A percentile compares a stretch with the other conserved stretches of the same genome.
Evolutionary conservation across 2,888 invertebrate genomes (phyloP).

Genomic region (Agriopis aurantiaria): DNA sequence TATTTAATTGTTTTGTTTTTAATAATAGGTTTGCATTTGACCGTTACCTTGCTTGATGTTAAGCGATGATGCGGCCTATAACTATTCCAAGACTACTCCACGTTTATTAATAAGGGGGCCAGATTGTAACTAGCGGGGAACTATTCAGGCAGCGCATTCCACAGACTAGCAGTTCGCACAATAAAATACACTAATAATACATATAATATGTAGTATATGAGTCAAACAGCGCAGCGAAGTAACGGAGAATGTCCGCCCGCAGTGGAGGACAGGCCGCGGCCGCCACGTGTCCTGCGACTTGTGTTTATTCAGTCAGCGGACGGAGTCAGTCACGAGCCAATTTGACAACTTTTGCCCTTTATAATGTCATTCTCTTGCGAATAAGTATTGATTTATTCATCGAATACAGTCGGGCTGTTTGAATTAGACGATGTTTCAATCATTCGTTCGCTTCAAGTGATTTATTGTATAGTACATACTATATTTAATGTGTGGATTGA

Average conservation of each 20-base stretch:
- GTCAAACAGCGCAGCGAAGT: no score
- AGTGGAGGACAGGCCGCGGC: background rate
- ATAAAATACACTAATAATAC: no score
- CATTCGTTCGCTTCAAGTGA: background rate
- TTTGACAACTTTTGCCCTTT: background rate
- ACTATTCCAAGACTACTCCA: no score
- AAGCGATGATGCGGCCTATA: no score
- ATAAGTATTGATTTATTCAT: slow-evolving; percentile 4
- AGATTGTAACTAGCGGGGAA: no score
- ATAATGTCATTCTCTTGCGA: background rate
- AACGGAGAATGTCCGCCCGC: background rate
- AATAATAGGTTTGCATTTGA: no score
- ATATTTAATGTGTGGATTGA: background rate
- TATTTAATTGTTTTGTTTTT: no score
- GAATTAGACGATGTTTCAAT: background rate
- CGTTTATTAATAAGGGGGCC: no score
- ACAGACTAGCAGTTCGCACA: no score
- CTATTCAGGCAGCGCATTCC: no score
- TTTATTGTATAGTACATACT: background rate
- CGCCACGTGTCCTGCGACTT: slow-evolving; percentile 6
- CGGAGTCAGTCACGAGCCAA: slow-evolving; percentile 2
- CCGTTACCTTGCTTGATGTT: no score
- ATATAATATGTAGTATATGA: no score
- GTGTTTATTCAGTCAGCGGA: background rate
- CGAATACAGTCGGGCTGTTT: background rate